A percentile compares a stretch with the other conserved stretches of the same genome.
phyloP scores from a whole-genome alignment of 2,888 invertebrate species.

The Petrolisthes manimaculis region DNA sequence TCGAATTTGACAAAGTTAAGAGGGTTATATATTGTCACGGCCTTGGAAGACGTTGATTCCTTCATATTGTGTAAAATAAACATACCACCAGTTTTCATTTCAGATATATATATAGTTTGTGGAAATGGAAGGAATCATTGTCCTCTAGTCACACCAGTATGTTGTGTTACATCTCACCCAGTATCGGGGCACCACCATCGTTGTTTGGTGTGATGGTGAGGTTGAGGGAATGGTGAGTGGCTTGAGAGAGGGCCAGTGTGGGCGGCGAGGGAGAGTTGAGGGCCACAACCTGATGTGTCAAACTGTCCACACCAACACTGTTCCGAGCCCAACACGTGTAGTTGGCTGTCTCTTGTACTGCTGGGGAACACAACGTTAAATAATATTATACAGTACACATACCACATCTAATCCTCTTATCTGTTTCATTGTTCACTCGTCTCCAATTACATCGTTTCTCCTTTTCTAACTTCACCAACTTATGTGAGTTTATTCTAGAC shows the following conservation, averaged over 20 bases:
- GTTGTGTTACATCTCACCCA: constrained; percentile 32
- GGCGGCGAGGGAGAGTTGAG: constrained; percentile 54
- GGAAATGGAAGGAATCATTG: too few species aligned
- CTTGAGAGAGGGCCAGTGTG: constrained; percentile 51
- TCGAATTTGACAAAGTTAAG: too few species aligned
- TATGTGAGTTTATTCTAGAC: too few species aligned
- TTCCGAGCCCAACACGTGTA: constrained; percentile 57
- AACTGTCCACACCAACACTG: constrained; percentile 44
- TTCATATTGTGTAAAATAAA: too few species aligned
- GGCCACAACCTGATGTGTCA: constrained; percentile 50
- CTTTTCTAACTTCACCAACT: too few species aligned
- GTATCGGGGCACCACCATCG: constrained; percentile 58
- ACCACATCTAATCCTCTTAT: neutral
- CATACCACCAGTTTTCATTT: neutral
- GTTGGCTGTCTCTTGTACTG: constrained; percentile 42
- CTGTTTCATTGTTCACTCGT: too few species aligned
- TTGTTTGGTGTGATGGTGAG: constrained; percentile 36
- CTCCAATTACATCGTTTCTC: too few species aligned
- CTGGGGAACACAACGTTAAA: constrained; percentile 18
- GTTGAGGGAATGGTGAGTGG: constrained; percentile 52
- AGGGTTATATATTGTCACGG: too few species aligned
- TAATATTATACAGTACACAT: neutral
- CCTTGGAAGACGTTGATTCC: too few species aligned
- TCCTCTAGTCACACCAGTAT: too few species aligned
- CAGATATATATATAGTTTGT: neutral